Percentiles rank a stretch among this genome's conserved stretches.
phyloP scores from a whole-genome alignment of 1,140 invertebrate species.

The Drosophila ercepeae region DNA sequence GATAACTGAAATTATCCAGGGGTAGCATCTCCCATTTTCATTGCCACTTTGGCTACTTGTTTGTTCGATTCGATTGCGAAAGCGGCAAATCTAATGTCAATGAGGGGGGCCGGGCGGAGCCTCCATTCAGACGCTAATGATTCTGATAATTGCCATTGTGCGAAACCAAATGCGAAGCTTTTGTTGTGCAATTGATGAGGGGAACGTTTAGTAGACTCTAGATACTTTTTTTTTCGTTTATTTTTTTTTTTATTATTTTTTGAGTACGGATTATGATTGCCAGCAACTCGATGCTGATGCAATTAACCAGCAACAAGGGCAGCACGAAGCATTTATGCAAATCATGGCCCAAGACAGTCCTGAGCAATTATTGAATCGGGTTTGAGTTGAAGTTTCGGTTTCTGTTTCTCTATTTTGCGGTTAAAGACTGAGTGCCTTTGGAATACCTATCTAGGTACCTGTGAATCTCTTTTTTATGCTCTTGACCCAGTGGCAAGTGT shows the following conservation, averaged over 20 bases:
- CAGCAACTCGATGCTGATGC: conserved; percentile 46
- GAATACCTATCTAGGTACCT: conserved; percentile 17
- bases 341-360: conserved; percentile 51
- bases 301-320: conserved; percentile 46
- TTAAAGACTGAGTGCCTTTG: too few relatives aligned
- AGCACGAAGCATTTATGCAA: conserved; percentile 64
- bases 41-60: conserved; percentile 35
- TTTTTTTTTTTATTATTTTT: conserved; percentile 7
- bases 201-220: conserved; percentile 39
- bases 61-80: conserved; percentile 49
- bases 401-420: conserved; percentile 14
- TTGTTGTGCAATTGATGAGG: conserved; percentile 54
- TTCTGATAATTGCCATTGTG: conserved; percentile 78
- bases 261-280: conserved; percentile 52
- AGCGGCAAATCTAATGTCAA: conserved; percentile 44
- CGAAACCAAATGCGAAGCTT: conserved; percentile 47
- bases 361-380: conserved; percentile 61
- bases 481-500: conserved; percentile 74
- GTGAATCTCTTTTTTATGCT: conserved; percentile 39
- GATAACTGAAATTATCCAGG: conserved; percentile 17
- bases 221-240: neutral
- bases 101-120: conserved; percentile 9
- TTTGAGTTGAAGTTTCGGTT: conserved; percentile 7
- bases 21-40: conserved; percentile 39
- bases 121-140: conserved; percentile 65